Evolutionary conservation across 30 jellyfish, hydroid and myxozoan genomes (phyloP), one percentile per base, ranked within the genome.

Genomic region (Aurelia aurita): DNA sequence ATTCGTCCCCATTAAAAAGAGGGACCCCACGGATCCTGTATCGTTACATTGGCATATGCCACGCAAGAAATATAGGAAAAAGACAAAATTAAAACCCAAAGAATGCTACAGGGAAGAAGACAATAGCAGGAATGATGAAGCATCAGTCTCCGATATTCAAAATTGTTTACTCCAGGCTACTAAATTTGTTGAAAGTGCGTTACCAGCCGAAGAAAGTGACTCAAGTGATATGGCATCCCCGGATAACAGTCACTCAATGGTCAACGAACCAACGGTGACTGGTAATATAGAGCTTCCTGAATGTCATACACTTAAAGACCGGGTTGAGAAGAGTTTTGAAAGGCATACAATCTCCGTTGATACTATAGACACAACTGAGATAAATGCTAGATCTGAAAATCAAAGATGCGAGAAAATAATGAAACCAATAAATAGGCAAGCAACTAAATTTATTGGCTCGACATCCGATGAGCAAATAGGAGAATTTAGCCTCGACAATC

Each of bases 101-200:
- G 61, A 31, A 57, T 2, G 1, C 63, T 16, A 21, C 72, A 19
- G 20, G 3, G 61, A 14, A 4, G 44, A 15, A 0, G 39, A 49
- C 5, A 67, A 58, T 13, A n/a, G 63, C 15, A 39, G 26, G 13
- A 15, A 51, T 1, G 82, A 65, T 23, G 82, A 65, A 25, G 43
- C 80, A 58, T 83, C 93, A 10, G 70, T 83, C 3, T 34, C 63
- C 8, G 63, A 82, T 16, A 83, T 83, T 27, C 93, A 83, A 45
- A 58, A 83, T 58, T 83, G 93, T 75, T 29, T 83, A 29, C 75
- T 65, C 43, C 47, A 71, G 19, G 93, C 93, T 1, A 35, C 93
- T 6, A 43, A 14, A 35, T 70, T 83, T 16, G 87, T 83, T 0
- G 72, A 71, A 16, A 83, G 79, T 54, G 51, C 77, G 46, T 27